A percentile compares a stretch with the other conserved stretches of the same genome.
Evolutionary conservation across 2,797 vertebrate species (phyloP).

Genomic region (Leuciscus waleckii): DNA sequence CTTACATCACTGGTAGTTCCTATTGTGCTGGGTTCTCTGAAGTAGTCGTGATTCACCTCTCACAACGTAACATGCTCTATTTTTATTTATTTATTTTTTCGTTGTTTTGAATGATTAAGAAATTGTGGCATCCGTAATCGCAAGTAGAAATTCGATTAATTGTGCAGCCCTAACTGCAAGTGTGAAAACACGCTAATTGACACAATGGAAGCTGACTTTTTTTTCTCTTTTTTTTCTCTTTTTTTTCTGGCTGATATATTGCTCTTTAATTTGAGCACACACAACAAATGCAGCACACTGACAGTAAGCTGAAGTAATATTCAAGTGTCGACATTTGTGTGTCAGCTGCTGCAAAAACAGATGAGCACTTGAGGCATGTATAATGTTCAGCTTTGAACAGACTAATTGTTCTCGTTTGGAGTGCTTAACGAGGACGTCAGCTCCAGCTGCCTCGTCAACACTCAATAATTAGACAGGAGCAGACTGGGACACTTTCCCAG

Average conservation of each 20-base stretch:
- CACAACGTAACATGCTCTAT: too few species aligned
- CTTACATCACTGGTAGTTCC: too few species aligned
- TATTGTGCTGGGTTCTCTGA: too few species aligned
- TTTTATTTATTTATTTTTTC: too few species aligned
- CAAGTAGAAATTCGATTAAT: too few species aligned
- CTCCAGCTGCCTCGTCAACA: constrained; percentile 44
- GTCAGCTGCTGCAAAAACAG: constrained; percentile 37
- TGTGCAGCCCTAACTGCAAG: too few species aligned
- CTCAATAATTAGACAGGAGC: constrained; percentile 48
- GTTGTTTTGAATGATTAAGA: too few species aligned
- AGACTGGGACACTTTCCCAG: constrained; percentile 21
- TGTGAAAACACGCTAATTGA: too few species aligned
- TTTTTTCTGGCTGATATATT: background rate
- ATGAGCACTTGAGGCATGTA: constrained; percentile 48
- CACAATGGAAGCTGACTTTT: too few species aligned
- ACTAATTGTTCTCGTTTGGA: constrained; percentile 51
- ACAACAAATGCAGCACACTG: background rate
- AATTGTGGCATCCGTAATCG: too few species aligned
- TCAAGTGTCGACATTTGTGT: constrained; percentile 13
- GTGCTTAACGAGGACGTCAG: constrained; percentile 43
- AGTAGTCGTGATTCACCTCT: too few species aligned
- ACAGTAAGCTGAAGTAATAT: background rate
- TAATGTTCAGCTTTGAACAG: constrained; percentile 36
- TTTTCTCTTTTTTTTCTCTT: too few species aligned
- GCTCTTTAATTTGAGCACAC: background rate